Percentiles rank a stretch among this genome's conserved stretches.
phyloP scores from a whole-genome alignment of 2,797 vertebrate species.

The Karalla daura region DNA sequence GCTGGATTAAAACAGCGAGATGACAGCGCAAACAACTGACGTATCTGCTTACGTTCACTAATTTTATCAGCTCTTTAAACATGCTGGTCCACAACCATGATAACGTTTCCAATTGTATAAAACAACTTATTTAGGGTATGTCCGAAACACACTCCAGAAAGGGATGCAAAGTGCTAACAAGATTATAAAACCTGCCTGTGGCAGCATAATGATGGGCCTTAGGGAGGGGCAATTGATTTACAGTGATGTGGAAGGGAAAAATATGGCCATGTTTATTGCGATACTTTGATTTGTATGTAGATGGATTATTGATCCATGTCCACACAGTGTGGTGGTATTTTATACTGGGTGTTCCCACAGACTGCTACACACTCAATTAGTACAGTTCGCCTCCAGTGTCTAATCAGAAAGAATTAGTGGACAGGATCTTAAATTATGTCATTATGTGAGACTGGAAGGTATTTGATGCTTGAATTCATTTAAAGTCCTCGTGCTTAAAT shows the following conservation, averaged over 20 bases:
- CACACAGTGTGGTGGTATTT: slow-evolving; percentile 12
- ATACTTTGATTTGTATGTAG: slow-evolving; percentile 42
- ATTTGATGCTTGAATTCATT: slow-evolving; percentile 15
- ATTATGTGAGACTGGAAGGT: slow-evolving; percentile 16
- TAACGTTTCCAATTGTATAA: not conserved
- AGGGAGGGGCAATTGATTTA: slow-evolving; percentile 20
- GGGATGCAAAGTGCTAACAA: not conserved
- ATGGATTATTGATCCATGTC: slow-evolving; percentile 48
- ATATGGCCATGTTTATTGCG: slow-evolving; percentile 31
- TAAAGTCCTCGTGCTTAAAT: not conserved
- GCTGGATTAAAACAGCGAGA: slow-evolving; percentile 3
- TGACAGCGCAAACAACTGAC: slow-evolving; percentile 7
- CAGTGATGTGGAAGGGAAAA: not conserved
- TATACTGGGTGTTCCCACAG: slow-evolving; percentile 9
- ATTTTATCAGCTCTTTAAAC: not conserved
- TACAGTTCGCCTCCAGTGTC: slow-evolving; percentile 2
- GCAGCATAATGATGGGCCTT: slow-evolving; percentile 4
- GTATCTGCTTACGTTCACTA: no score
- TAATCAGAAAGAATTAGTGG: slow-evolving; percentile 32
- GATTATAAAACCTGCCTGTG: slow-evolving; percentile 7
- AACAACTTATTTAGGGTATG: not conserved
- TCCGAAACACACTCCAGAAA: not conserved
- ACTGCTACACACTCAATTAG: slow-evolving; percentile 7
- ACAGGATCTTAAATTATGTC: slow-evolving; percentile 16
- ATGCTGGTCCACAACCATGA: not conserved